Evolutionary conservation across 2,113 vertebrate species (phyloP).

Genomic region (Syngnathus floridae): DNA sequence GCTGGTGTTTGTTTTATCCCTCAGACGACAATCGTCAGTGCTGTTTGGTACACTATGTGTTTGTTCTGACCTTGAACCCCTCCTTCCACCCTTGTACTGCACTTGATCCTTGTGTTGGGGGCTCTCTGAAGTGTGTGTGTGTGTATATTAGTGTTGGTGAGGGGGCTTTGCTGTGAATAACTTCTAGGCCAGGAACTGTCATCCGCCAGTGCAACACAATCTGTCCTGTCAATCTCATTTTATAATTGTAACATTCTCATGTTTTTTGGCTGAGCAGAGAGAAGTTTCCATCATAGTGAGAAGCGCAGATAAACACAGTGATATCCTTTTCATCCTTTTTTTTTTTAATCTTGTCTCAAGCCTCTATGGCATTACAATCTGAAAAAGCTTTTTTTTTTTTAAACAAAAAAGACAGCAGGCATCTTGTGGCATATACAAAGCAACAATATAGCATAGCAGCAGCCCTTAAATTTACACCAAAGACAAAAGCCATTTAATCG

Average conservation of each 20-base stretch:
- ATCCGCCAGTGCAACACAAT: conserved; percentile 66
- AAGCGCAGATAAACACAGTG: not conserved
- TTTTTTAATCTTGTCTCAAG: not conserved
- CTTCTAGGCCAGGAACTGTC: conserved; percentile 60
- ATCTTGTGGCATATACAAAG: not conserved
- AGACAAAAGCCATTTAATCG: conserved; percentile 18
- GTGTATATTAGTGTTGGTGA: not conserved
- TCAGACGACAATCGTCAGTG: conserved; percentile 16
- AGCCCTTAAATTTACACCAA: conserved; percentile 7
- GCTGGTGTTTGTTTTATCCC: conserved; percentile 2
- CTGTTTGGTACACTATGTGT: conserved; percentile 39
- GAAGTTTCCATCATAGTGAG: conserved; percentile 57
- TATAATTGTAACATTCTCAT: conserved; percentile 74
- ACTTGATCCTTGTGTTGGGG: conserved; percentile 43
- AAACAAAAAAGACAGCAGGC: not conserved
- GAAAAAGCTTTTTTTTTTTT: not conserved
- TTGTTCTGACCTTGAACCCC: conserved; percentile 57
- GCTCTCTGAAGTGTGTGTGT: conserved; percentile 26
- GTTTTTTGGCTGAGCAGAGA: conserved; percentile 56
- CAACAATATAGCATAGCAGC: not conserved
- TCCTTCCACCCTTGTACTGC: conserved; percentile 10
- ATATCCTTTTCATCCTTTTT: not conserved
- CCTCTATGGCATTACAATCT: not conserved
- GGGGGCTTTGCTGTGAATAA: conserved; percentile 53
- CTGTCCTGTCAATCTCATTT: conserved; percentile 68